These are phyloP conservation scores for Candoia aspera DNA, from an alignment of 2,113 vertebrate genomes.

Conservation along the genomic window DNA sequence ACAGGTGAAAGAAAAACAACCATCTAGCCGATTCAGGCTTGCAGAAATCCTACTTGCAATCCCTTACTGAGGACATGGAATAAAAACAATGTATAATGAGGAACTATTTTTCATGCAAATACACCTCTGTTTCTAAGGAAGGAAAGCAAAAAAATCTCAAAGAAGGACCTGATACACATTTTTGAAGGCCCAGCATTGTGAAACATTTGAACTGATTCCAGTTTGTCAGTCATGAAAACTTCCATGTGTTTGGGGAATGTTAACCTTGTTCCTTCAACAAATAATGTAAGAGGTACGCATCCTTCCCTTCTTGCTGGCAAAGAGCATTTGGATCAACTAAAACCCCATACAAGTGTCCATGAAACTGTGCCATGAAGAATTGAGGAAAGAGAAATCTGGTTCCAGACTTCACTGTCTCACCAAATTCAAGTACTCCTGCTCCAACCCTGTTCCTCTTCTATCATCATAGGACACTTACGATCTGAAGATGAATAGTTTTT, in stretches of 20 bases:
- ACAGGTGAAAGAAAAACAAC: constrained; percentile 3
- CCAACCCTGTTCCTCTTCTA: not conserved
- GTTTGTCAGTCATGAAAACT: not conserved
- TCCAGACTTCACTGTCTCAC: not conserved
- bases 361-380: not conserved
- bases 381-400: not conserved
- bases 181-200: not conserved
- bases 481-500: not conserved
- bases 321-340: not conserved
- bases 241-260: not conserved
- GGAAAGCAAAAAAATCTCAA: not conserved
- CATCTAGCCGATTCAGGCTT: not conserved
- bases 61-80: constrained; percentile 25
- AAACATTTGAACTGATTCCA: not conserved
- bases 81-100: not conserved
- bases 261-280: not conserved
- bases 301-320: no score
- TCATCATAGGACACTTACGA: not conserved
- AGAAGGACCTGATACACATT: not conserved
- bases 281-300: not conserved
- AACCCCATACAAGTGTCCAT: not conserved
- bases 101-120: not conserved
- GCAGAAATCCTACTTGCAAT: not conserved
- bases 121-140: not conserved
- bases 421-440: not conserved